A percentile compares a stretch with the other conserved stretches of the same genome.
phyloP scores from a whole-genome alignment of 2,797 vertebrate species.

The Micropoecilia bifurca region DNA sequence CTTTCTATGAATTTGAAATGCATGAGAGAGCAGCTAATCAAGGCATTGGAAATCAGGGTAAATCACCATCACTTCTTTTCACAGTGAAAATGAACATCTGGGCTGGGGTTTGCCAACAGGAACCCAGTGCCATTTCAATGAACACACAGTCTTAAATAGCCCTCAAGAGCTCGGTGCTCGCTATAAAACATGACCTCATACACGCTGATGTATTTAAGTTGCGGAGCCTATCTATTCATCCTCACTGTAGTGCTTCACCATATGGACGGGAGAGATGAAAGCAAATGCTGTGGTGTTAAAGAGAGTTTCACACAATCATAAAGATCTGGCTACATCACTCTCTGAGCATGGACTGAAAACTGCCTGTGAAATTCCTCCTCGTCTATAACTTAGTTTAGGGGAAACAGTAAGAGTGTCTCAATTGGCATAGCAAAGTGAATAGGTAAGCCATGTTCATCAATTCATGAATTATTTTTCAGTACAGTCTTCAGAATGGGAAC shows the following conservation, averaged over 20 bases:
- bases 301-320: conserved; percentile 20
- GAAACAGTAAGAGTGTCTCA: background rate
- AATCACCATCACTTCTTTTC: conserved; percentile 43
- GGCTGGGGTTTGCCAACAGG: conserved; percentile 68
- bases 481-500: background rate
- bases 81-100: conserved; percentile 71
- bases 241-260: conserved; percentile 37
- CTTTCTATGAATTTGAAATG: conserved; percentile 38
- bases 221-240: conserved; percentile 37
- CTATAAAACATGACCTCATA: conserved; percentile 22
- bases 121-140: conserved; percentile 56
- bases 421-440: background rate
- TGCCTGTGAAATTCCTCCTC: conserved; percentile 21
- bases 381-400: conserved; percentile 3
- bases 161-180: conserved; percentile 42
- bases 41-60: conserved; percentile 33
- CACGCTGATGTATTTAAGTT: conserved; percentile 28
- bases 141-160: conserved; percentile 66
- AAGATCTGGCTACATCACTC: conserved; percentile 21
- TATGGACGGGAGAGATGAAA: conserved; percentile 38
- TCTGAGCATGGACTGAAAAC: conserved; percentile 10
- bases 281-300: conserved; percentile 27
- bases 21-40: conserved; percentile 37
- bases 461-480: background rate
- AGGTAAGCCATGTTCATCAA: background rate